phyloP scores from a whole-genome alignment of 2,797 vertebrate genomes.

The Enteromius afrohamiltoni region DNA sequence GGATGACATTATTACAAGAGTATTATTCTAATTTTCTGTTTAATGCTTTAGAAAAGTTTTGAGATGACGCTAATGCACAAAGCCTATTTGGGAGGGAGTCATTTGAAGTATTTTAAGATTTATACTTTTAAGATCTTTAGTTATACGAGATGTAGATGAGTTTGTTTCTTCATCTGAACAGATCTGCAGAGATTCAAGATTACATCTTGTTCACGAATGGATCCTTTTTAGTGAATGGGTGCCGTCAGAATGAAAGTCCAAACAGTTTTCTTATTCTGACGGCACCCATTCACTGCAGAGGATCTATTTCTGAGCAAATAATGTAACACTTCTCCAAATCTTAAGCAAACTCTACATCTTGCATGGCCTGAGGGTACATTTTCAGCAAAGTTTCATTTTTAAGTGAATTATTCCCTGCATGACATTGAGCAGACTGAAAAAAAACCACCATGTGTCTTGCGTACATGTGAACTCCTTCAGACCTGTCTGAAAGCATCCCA shows the following conservation, averaged over 20 bases:
- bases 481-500: background rate
- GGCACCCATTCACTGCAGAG: constrained; percentile 4
- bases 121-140: background rate
- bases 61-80: constrained; percentile 39
- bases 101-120: background rate
- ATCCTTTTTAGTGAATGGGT: background rate
- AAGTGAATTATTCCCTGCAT: background rate
- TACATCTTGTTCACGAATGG: background rate
- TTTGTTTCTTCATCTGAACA: background rate
- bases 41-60: constrained; percentile 24
- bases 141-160: background rate
- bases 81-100: background rate
- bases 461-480: background rate
- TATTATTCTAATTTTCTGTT: constrained; percentile 32
- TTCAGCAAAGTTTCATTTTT: background rate
- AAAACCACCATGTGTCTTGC: background rate
- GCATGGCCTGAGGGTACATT: background rate
- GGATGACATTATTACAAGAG: constrained; percentile 27
- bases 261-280: background rate
- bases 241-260: background rate
- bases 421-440: background rate
- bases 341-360: background rate
- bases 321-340: background rate
- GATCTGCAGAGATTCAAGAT: background rate
- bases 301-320: background rate